Evolutionary conservation across 2,797 vertebrate genomes (phyloP).

Genomic region (Babyrousa celebensis): DNA sequence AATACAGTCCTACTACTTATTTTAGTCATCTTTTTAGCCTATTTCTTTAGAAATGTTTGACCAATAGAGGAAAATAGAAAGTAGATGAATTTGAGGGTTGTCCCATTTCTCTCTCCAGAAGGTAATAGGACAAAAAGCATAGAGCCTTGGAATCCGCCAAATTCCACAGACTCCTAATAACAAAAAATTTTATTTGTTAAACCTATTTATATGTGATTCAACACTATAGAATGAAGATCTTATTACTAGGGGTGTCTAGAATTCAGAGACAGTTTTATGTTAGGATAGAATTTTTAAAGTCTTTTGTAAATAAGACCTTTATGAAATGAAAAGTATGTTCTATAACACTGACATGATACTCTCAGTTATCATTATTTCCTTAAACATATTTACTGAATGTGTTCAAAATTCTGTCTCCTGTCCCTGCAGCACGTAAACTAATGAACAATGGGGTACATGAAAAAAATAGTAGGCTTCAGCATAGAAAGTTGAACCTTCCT

Average conservation of each 20-base stretch:
- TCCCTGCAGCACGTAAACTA: background rate
- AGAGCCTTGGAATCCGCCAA: background rate
- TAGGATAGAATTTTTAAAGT: background rate
- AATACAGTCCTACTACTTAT: background rate
- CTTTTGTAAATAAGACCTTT: background rate
- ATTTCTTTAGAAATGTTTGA: background rate
- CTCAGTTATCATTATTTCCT: background rate
- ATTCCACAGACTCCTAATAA: background rate
- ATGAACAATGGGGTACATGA: background rate
- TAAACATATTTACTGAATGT: background rate
- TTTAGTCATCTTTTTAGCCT: background rate
- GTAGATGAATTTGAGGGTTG: background rate
- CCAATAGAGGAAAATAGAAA: background rate
- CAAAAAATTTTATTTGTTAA: background rate
- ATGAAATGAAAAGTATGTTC: background rate
- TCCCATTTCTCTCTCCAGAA: background rate
- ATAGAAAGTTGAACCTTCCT: background rate
- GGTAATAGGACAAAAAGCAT: background rate
- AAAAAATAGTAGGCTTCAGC: background rate
- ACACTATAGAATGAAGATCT: background rate
- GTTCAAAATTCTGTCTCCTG: background rate
- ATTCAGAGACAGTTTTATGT: background rate
- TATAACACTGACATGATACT: background rate
- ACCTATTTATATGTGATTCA: conserved; percentile 5
- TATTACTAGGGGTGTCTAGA: background rate